A percentile compares a stretch with the other conserved stretches of the same genome.
phyloP scores from a whole-genome alignment of 2,797 vertebrate genomes.

The Centroberyx gerrardi region DNA sequence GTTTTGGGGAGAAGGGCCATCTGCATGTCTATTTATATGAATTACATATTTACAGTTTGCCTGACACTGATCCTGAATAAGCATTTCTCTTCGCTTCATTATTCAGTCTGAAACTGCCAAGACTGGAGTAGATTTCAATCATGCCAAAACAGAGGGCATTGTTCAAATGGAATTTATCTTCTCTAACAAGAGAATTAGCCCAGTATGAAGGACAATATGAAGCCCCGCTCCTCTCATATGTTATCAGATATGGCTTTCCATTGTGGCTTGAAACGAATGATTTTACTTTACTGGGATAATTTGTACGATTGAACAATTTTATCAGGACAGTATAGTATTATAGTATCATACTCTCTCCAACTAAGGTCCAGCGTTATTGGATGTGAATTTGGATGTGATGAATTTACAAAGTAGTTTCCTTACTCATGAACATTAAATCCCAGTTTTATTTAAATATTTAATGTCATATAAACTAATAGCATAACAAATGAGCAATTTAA shows the following conservation, averaged over 20 bases:
- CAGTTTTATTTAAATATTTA: too few relatives aligned
- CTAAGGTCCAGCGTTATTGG: too few relatives aligned
- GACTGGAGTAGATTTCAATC: background rate
- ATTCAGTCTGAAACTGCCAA: background rate
- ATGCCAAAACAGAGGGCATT: background rate
- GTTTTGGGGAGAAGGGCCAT: background rate
- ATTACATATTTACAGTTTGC: background rate
- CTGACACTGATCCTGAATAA: background rate
- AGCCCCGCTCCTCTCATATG: background rate
- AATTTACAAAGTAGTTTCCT: too few relatives aligned
- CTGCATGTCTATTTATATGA: background rate
- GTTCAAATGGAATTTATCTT: background rate
- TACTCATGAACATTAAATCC: too few relatives aligned
- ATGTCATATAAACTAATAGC: too few relatives aligned
- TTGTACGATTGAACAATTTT: too few relatives aligned
- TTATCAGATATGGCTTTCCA: background rate
- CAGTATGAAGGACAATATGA: background rate
- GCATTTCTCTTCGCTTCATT: background rate
- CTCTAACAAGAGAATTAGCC: background rate
- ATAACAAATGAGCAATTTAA: too few relatives aligned
- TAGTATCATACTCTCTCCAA: too few relatives aligned
- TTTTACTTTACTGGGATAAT: too few relatives aligned
- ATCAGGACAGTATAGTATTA: too few relatives aligned
- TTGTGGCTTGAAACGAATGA: background rate
- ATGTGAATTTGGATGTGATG: too few relatives aligned